phyloP scores from a whole-genome alignment of 2,888 invertebrate species.

The Tachina lurida region DNA sequence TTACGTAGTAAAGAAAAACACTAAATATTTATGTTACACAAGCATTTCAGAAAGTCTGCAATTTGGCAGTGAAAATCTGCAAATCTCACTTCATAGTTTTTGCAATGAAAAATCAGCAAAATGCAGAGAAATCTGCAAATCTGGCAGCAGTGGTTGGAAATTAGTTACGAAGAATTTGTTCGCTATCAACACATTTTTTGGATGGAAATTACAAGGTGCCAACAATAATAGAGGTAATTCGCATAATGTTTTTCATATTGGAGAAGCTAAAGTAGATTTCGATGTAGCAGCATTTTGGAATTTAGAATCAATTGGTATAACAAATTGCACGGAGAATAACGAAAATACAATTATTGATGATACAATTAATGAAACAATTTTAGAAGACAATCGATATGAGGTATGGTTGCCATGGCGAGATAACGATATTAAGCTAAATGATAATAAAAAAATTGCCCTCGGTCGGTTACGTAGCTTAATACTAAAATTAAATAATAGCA shows the following conservation, averaged over 20 bases:
- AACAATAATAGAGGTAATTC: slow-evolving; percentile 22
- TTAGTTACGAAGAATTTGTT: slow-evolving; percentile 47
- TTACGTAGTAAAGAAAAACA: too few relatives aligned
- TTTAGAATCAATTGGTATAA: slow-evolving; percentile 63
- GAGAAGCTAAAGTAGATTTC: slow-evolving; percentile 45
- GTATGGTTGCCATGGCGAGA: slow-evolving; percentile 54
- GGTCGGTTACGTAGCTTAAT: slow-evolving; percentile 42
- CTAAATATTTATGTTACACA: too few relatives aligned
- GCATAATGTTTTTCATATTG: slow-evolving; percentile 32
- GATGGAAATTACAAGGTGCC: slow-evolving; percentile 57
- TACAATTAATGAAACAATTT: slow-evolving; percentile 40
- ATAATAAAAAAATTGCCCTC: slow-evolving; percentile 52
- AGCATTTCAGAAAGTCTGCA: too few relatives aligned
- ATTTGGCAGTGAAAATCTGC: too few relatives aligned
- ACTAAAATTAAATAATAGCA: slow-evolving; percentile 43
- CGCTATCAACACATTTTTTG: slow-evolving; percentile 68
- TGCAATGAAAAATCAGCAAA: too few relatives aligned
- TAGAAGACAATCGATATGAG: slow-evolving; percentile 42
- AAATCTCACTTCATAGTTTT: too few relatives aligned
- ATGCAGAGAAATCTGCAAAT: too few relatives aligned
- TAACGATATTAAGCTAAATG: slow-evolving; percentile 25
- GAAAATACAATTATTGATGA: slow-evolving; percentile 35
- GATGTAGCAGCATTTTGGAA: slow-evolving; percentile 54
- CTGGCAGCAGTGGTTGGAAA: too few relatives aligned
- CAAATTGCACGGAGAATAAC: slow-evolving; percentile 16